Percentiles rank a stretch among this genome's conserved stretches.
These are phyloP conservation scores for Hippasteria phrygiana DNA, from an alignment of 53 echinoderm and acorn worm genomes.

Conservation along the genomic window DNA sequence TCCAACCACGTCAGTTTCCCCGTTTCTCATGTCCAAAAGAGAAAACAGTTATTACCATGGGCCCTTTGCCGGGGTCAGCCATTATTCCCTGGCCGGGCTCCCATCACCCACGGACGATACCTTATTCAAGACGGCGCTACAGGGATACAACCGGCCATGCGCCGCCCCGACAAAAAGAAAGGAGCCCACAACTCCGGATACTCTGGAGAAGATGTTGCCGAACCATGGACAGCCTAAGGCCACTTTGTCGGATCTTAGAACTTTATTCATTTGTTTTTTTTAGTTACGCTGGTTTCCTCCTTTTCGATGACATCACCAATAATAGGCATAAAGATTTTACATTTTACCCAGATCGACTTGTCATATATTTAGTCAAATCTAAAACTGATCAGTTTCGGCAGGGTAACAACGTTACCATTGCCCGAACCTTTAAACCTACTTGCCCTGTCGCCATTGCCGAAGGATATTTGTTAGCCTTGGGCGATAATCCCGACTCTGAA, in stretches of 20 bases:
- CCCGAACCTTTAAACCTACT: no score
- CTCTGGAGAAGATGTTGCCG: not conserved
- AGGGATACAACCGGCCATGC: slow-evolving; percentile 27
- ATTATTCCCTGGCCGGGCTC: slow-evolving; percentile 6
- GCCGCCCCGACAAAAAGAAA: not conserved
- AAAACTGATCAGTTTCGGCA: slow-evolving; percentile 46
- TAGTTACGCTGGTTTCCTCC: slow-evolving; percentile 46
- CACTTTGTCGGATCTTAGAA: slow-evolving; percentile 11
- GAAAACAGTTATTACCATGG: no score
- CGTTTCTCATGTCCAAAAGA: no score
- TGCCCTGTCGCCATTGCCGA: no score
- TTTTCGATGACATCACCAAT: slow-evolving; percentile 12
- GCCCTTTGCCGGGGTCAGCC: no score
- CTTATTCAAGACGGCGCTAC: slow-evolving; percentile 32
- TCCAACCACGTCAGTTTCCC: no score
- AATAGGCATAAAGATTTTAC: slow-evolving; percentile 20
- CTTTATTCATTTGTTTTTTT: slow-evolving; percentile 52
- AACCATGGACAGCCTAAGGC: slow-evolving; percentile 36
- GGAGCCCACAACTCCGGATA: slow-evolving; percentile 41
- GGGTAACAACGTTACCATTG: slow-evolving; percentile 14
- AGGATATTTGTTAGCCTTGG: no score
- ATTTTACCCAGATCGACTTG: not conserved
- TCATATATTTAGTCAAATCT: not conserved
- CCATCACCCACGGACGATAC: slow-evolving; percentile 45
- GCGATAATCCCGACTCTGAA: no score